Evolutionary conservation across 2,113 vertebrate genomes (phyloP), one percentile per base, ranked within the genome.

Genomic region (Myodes glareolus): DNA sequence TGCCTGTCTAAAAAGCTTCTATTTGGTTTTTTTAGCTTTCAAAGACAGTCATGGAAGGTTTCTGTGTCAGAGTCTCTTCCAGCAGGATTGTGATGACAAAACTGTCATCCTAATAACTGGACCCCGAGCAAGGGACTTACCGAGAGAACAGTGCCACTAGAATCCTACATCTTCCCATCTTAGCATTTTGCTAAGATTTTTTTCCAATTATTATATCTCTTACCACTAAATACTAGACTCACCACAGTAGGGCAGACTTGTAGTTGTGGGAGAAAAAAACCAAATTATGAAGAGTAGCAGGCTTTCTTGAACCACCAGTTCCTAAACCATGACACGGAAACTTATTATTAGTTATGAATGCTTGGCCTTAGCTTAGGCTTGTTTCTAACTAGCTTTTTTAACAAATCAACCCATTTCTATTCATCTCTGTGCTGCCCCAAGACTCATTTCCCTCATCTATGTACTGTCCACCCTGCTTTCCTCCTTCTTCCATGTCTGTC

Each of bases 21-120:
- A 78, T 84, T 63, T 81, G 73, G 45, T 88, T 87, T 93, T 73
- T 84, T 90, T 94, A 73, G 75, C 93, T 95, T 88, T 81, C 80
- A 77, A 92, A 94, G 25, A 14, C 52, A 67, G 17, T 61, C 84
- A 7, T 21, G 21, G 31, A 36, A 93, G 85, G n/a, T 96, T 93
- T 45, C 25, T 84, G 29, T 36, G 21, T 42, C n/a, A 52, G 21
- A n/a, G 61, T 76, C 90, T 89, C 92, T 86, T 85, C 84, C 73
- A 65, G 75, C 25, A 50, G 55, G 7, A 65, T 58, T 84, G 19
- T n/a, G 92, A 45, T 39, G 90, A 21, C 29, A 3, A 25, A 47
- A 85, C 72, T 27, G 11, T 31, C 78, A 61, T 45, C 89, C 63
- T 72, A 39, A 76, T 85, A 21, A 39, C 47, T 42, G 73, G 76